Evolutionary conservation across 2,888 invertebrate species (phyloP), one percentile per base, ranked within the genome.

Genomic region (Lymantria monacha): DNA sequence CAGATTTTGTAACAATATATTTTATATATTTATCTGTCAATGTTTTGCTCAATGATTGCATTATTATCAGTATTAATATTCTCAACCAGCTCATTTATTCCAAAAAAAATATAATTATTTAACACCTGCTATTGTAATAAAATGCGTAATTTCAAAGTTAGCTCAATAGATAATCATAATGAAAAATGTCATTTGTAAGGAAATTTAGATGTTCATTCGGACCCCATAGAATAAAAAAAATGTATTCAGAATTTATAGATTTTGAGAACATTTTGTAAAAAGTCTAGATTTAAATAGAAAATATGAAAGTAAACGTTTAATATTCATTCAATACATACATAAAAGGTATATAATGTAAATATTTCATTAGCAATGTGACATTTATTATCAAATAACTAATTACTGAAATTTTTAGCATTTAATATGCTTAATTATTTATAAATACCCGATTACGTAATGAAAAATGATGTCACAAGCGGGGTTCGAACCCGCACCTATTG

Each of bases 31-130:
- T 49, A 40, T 59, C 46, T 48, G 36, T 59, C 46, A 42, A 52
- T 59, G 36, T 47, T 44, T 63, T 73, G 72, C 72, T 73, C 72
- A 73, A 72, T 55, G 51, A 63, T 51, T 46, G 53, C 56, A 59
- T 30, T 38, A 41, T 56, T 65, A 68, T 63, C 68, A 71, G 66
- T 63, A 66, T 59, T 63, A 62, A 50, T 53, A 61, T 52, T 9
- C 13, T 14, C 14, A 48, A 31, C 49, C 45, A 46, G 30, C 30
- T 22, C 42, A 30, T 30, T 30, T 41, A 3, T 1, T 7, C n/a
- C 1, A 15, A 41, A n/a, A n/a, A n/a, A n/a, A n/a, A n/a, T n/a
- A 3, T 14, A 41, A 15, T 14, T 7, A 1, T 10, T 15, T 15
- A 14, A 9, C 15, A 10, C 7, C 10, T 38, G 7, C 7, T 38